Conservation (phyloP, 2,888 invertebrate species). For the Hirtodrosophila cameraria region DNA sequence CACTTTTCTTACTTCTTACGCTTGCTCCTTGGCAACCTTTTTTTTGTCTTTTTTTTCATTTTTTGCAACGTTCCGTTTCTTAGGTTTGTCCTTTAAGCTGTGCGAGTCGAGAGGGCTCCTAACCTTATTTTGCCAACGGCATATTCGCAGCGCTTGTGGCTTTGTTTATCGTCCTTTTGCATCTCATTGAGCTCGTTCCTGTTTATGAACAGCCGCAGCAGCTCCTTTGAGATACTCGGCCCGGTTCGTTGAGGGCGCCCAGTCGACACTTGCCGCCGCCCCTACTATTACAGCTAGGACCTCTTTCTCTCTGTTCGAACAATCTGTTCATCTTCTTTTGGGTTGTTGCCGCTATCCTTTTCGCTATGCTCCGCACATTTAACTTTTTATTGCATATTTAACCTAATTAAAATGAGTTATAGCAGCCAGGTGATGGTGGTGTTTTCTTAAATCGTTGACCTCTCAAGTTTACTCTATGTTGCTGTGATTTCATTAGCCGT, state of each 20-base stretch:
- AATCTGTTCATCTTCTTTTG: slow-evolving; percentile 33
- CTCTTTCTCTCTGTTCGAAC: slow-evolving; percentile 6
- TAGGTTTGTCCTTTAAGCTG: slow-evolving; percentile 35
- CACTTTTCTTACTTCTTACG: slow-evolving; percentile 21
- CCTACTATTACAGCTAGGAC: background rate
- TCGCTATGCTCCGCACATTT: slow-evolving; percentile 50
- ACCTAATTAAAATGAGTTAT: slow-evolving; percentile 77
- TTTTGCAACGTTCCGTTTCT: slow-evolving; percentile 40
- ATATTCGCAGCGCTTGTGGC: slow-evolving; percentile 58
- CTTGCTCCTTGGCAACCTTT: slow-evolving; percentile 41
- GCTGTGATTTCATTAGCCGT: background rate
- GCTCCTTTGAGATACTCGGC: slow-evolving; percentile 33
- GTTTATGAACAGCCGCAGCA: slow-evolving; percentile 45
- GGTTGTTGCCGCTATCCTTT: slow-evolving; percentile 26
- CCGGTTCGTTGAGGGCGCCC: slow-evolving; percentile 22
- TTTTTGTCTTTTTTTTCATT: slow-evolving; percentile 35
- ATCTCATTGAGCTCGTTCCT: slow-evolving; percentile 75
- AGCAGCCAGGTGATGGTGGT: slow-evolving; percentile 48
- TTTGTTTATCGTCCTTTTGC: slow-evolving; percentile 78
- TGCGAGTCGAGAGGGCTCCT: slow-evolving; percentile 52
- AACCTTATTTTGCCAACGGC: slow-evolving; percentile 63
- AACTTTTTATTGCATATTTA: slow-evolving; percentile 70
- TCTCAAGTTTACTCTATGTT: slow-evolving; percentile 27
- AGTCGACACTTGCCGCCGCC: slow-evolving; percentile 24
- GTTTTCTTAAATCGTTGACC: slow-evolving; percentile 56